phyloP scores from a whole-genome alignment of 1,140 invertebrate genomes.

The Diuraphis noxia region DNA sequence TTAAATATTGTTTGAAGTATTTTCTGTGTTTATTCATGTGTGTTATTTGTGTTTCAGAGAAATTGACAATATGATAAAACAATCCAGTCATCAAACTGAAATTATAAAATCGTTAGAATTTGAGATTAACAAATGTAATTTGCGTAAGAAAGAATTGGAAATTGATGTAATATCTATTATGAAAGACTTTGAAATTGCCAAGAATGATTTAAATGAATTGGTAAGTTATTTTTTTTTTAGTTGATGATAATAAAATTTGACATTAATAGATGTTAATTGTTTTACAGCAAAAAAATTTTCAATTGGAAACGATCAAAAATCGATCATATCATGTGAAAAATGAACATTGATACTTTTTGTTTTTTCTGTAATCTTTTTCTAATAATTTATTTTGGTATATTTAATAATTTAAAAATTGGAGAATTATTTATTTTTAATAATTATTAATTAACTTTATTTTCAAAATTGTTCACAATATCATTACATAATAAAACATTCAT shows the following conservation, averaged over 20 bases:
- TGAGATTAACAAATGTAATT: conserved; percentile 19
- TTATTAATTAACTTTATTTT: too few relatives aligned
- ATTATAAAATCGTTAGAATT: conserved; percentile 21
- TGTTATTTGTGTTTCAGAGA: background rate
- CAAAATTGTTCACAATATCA: too few relatives aligned
- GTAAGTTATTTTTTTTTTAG: background rate
- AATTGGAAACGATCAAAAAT: background rate
- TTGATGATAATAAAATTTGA: background rate
- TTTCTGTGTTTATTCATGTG: too few relatives aligned
- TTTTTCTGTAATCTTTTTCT: background rate
- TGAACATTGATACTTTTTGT: background rate
- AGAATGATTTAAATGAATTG: background rate
- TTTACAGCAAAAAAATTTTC: background rate
- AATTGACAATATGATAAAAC: background rate
- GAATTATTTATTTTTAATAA: too few relatives aligned
- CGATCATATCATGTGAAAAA: background rate
- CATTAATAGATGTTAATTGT: background rate
- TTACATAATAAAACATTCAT: too few relatives aligned
- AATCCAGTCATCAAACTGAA: background rate
- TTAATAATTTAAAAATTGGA: too few relatives aligned
- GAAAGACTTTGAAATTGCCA: background rate
- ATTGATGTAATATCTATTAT: background rate
- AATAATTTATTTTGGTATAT: too few relatives aligned
- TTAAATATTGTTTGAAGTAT: background rate
- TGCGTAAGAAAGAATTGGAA: conserved; percentile 19